These are phyloP conservation scores for Liodrosophila aerea DNA, from an alignment of 2,888 invertebrate species.

Conservation along the genomic window DNA sequence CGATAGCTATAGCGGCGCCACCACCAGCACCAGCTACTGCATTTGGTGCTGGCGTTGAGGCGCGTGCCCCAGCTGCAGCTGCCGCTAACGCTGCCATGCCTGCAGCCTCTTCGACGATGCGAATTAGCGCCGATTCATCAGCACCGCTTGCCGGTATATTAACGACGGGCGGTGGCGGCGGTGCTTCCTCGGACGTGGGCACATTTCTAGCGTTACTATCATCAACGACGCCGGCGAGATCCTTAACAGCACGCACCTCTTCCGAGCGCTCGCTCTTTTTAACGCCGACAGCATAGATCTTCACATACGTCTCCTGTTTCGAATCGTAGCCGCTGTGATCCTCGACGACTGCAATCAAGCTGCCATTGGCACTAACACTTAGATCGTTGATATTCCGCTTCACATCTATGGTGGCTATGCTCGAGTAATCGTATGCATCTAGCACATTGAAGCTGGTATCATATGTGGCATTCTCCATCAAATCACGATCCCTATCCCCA, in stretches of 20 bases:
- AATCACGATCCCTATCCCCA: conserved; percentile 86
- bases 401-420: conserved; percentile 97
- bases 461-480: conserved; percentile 88
- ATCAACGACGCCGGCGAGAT: conserved; percentile 46
- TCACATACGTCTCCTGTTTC: conserved; percentile 93
- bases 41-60: conserved; percentile 27
- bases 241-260: conserved; percentile 84
- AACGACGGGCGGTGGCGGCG: conserved; percentile 37
- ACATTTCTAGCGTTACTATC: conserved; percentile 30
- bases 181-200: conserved; percentile 31
- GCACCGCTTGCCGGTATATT: conserved; percentile 25
- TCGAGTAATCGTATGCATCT: conserved; percentile 96
- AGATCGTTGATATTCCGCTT: conserved; percentile 94
- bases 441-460: conserved; percentile 97
- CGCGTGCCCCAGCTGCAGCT: conserved; percentile 23
- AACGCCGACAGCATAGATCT: conserved; percentile 96
- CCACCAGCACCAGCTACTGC: conserved; percentile 10
- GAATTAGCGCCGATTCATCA: conserved; percentile 40
- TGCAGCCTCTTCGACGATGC: conserved; percentile 42
- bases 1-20: conserved; percentile 15
- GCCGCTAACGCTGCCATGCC: conserved; percentile 41
- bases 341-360: conserved; percentile 95
- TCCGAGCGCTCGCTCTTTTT: conserved; percentile 94
- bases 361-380: conserved; percentile 91
- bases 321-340: conserved; percentile 92